phyloP scores from a whole-genome alignment of 2,113 vertebrate genomes.

The Morone saxatilis region DNA sequence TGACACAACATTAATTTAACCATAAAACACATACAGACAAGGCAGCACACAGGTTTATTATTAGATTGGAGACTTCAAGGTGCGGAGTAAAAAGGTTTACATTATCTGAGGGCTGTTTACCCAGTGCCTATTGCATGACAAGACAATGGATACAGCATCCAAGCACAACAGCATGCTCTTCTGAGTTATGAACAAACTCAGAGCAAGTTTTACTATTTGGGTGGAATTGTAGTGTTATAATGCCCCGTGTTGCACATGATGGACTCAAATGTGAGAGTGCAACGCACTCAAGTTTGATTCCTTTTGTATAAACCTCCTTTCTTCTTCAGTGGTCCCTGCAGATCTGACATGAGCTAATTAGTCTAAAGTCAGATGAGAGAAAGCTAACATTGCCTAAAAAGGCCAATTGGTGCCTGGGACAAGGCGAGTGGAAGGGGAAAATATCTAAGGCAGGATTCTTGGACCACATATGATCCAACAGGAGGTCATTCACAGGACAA shows the following conservation, averaged over 20 bases:
- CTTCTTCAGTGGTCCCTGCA: conserved; percentile 35
- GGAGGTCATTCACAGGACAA: conserved; percentile 52
- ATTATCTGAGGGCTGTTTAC: conserved; percentile 23
- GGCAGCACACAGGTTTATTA: conserved; percentile 37
- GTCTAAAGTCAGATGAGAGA: conserved; percentile 55
- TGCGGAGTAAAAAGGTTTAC: conserved; percentile 31
- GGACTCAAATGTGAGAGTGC: conserved; percentile 6
- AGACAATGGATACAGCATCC: conserved; percentile 18
- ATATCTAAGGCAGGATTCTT: conserved; percentile 54
- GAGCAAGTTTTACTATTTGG: not conserved
- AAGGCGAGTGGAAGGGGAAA: conserved; percentile 38
- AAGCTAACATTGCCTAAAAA: conserved; percentile 84
- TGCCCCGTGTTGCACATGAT: not conserved
- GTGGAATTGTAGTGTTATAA: not conserved
- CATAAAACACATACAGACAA: conserved; percentile 27
- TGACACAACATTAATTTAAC: conserved; percentile 20
- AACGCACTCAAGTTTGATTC: conserved; percentile 16
- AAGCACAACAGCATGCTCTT: not conserved
- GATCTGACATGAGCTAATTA: conserved; percentile 70
- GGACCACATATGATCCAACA: conserved; percentile 68
- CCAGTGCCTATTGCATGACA: not conserved
- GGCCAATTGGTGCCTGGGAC: conserved; percentile 61
- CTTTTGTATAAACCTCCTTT: conserved; percentile 39
- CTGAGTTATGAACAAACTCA: not conserved
- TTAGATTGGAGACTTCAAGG: conserved; percentile 23